Evolutionary conservation across 2,797 vertebrate species (phyloP).

Genomic region (Sebastes wilsoni): DNA sequence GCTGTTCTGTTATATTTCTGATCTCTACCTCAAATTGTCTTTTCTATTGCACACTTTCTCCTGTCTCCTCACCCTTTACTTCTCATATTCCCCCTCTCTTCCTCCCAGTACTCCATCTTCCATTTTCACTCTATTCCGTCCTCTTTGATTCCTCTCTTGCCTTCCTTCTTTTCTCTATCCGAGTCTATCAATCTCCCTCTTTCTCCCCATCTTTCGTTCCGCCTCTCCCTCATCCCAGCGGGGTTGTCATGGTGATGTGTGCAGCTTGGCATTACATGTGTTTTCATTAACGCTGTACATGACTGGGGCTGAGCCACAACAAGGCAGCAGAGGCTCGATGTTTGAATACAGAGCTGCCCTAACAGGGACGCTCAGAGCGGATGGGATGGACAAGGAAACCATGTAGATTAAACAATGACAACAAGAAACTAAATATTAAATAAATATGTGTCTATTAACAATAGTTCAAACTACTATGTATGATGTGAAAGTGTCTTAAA

Average conservation of each 20-base stretch:
- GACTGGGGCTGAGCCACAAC: slow-evolving; percentile 32
- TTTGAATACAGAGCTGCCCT: slow-evolving; percentile 25
- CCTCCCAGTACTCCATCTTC: neutral
- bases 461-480: neutral
- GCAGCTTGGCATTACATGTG: slow-evolving; percentile 67
- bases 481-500: neutral
- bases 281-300: slow-evolving; percentile 58
- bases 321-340: slow-evolving; percentile 23
- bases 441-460: neutral
- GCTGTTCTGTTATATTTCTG: neutral
- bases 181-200: neutral
- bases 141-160: neutral
- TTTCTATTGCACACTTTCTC: neutral
- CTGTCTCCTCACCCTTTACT: neutral
- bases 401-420: neutral
- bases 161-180: neutral
- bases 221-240: neutral
- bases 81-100: neutral
- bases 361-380: neutral
- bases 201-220: neutral
- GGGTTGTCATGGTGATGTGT: slow-evolving; percentile 67
- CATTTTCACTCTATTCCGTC: neutral
- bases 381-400: neutral
- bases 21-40: neutral
- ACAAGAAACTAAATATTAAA: neutral